phyloP scores from a whole-genome alignment of 2,797 vertebrate species.

The Trachurus trachurus region DNA sequence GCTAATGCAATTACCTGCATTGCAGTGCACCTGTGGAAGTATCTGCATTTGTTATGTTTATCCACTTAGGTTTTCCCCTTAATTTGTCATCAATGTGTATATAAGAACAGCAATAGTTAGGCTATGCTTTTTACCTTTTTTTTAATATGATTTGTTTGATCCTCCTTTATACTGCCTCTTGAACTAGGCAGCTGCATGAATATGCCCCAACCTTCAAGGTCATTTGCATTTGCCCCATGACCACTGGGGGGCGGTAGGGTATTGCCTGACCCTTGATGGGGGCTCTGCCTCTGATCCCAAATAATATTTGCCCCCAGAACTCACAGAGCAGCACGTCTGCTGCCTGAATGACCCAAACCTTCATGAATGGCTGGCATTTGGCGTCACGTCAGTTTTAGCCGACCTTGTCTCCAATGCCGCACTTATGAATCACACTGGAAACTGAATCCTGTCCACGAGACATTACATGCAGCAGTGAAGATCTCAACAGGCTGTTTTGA shows the following conservation, averaged over 20 bases:
- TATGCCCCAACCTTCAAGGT: slow-evolving; percentile 45
- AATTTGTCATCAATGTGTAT: too few relatives aligned
- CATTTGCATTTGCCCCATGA: slow-evolving; percentile 54
- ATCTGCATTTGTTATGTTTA: too few relatives aligned
- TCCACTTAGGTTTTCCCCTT: background rate
- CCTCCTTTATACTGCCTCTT: background rate
- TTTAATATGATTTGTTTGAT: background rate
- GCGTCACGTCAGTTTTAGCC: slow-evolving; percentile 51
- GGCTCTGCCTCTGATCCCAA: slow-evolving; percentile 45
- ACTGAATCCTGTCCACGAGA: slow-evolving; percentile 15
- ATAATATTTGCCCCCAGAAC: slow-evolving; percentile 31
- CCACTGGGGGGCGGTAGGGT: slow-evolving; percentile 78
- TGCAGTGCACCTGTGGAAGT: background rate
- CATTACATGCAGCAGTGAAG: background rate
- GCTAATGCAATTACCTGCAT: too few relatives aligned
- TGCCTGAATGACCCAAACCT: slow-evolving; percentile 34
- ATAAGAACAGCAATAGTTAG: background rate
- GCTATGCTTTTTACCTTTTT: background rate
- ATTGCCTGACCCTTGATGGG: slow-evolving; percentile 48
- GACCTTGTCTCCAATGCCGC: slow-evolving; percentile 43
- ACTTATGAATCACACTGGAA: slow-evolving; percentile 30
- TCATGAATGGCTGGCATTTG: slow-evolving; percentile 55
- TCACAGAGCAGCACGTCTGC: slow-evolving; percentile 21
- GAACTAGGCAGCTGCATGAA: slow-evolving; percentile 2
- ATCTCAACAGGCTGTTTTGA: background rate